These are phyloP conservation scores for Choloepus didactylus DNA, from an alignment of 2,797 vertebrate species.

Conservation along the genomic window DNA sequence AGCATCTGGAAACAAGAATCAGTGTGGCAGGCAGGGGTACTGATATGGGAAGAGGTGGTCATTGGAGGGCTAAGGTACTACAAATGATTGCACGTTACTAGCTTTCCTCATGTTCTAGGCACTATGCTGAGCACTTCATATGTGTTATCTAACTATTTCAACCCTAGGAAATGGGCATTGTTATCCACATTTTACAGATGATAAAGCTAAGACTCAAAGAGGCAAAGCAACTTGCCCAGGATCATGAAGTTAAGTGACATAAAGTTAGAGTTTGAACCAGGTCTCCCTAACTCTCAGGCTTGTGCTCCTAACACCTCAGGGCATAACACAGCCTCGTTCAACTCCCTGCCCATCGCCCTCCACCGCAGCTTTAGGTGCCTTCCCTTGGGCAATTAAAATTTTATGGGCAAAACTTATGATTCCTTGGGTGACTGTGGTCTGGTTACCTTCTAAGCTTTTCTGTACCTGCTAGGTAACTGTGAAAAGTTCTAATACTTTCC, in stretches of 20 bases:
- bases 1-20: background rate
- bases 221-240: background rate
- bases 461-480: background rate
- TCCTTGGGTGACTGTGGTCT: background rate
- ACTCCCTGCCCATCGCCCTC: background rate
- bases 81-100: background rate
- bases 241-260: background rate
- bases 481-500: background rate
- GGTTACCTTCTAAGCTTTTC: slow-evolving; percentile 13
- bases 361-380: background rate
- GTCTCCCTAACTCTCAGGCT: background rate
- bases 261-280: background rate
- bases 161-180: background rate
- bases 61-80: background rate
- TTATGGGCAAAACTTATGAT: background rate
- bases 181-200: background rate
- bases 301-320: background rate
- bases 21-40: background rate
- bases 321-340: background rate
- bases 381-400: background rate
- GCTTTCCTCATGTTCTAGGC: background rate
- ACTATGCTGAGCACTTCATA: background rate
- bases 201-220: background rate
- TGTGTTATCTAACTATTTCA: background rate
- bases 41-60: background rate